Base-by-base conservation (phyloP, 1,140 invertebrate species). In the Vanessa atalanta region DNA sequence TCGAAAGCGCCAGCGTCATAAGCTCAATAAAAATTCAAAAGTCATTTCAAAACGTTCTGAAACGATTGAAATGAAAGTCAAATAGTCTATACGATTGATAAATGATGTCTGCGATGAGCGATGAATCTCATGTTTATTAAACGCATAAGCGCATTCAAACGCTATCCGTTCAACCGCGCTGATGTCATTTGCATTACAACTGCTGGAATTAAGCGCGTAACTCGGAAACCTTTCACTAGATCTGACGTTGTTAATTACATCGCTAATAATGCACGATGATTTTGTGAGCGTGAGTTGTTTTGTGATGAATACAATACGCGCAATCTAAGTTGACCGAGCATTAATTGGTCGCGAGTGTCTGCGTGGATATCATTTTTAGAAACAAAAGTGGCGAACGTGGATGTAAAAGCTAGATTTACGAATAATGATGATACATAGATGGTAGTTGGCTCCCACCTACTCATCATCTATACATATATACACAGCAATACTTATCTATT, bases 101-200 rank as follows among this genome's bases (percentile, higher is more conserved):
- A 61, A 61, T 61, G 57, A 61, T 13, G 57, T 61, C 16, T 61
- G 57, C 14, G 57, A 51, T 51, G 48, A 55, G 53, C 53, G 16
- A 55, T 60, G 57, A 31, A 31, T 60, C 57, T 60, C 57, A 60
- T 60, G 57, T 61, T 70, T 70, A 26, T 48, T 20, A 70, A 70
- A 47, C 67, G 43, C 53, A 60, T 69, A 43, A 69, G 53, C 50
- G 37, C 53, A 69, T 60, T 47, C 55, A 70, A 63, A 48, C 69
- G 69, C 60, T 63, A 3, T 64, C 69, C 43, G 47, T 70, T 70
- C 55, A 57, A 50, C 57, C 69, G 15, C n/a, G 51, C 57, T 61
- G 26, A 37, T 61, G 23, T 50, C 69, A 70, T 70, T 70, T 70
- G 55, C 47, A 70, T 70, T 63, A 63, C 69, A 70, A 70, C 57